These are phyloP conservation scores for Centropus bengalensis DNA, from an alignment of 2,113 vertebrate genomes.

Conservation along the genomic window DNA sequence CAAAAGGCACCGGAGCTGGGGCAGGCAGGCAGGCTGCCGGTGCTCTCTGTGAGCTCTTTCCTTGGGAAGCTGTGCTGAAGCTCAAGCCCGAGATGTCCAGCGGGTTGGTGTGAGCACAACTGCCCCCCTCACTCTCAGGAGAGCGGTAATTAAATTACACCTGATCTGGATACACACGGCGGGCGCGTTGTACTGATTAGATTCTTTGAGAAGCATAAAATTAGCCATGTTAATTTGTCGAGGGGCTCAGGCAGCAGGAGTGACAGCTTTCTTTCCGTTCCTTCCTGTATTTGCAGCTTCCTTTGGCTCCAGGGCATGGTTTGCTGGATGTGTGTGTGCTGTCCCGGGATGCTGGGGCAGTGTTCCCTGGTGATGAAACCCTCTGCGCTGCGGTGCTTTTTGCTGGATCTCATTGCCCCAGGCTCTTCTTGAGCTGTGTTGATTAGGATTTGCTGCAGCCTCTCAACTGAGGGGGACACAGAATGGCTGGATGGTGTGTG, in stretches of 20 bases:
- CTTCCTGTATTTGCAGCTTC: neutral
- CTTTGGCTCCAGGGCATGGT: fast-evolving
- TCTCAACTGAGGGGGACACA: neutral
- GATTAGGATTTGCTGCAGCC: neutral
- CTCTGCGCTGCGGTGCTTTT: neutral
- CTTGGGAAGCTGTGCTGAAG: neutral
- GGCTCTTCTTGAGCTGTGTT: fast-evolving
- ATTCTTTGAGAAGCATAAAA: neutral
- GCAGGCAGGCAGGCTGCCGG: neutral
- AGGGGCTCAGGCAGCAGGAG: neutral
- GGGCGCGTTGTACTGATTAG: fast-evolving
- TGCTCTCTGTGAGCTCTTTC: fast-evolving
- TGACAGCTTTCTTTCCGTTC: neutral
- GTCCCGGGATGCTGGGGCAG: neutral
- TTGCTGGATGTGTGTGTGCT: neutral
- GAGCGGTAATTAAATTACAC: slow-evolving; percentile 10
- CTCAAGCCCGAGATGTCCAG: neutral
- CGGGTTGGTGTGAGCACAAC: neutral
- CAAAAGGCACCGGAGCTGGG: neutral
- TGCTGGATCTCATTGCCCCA: neutral
- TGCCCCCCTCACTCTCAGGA: neutral
- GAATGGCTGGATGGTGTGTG: neutral
- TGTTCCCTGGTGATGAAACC: fast-evolving
- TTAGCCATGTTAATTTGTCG: neutral
- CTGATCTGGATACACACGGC: neutral